Evolutionary conservation across 2,113 vertebrate species (phyloP).

Genomic region (Acanthisitta chloris): DNA sequence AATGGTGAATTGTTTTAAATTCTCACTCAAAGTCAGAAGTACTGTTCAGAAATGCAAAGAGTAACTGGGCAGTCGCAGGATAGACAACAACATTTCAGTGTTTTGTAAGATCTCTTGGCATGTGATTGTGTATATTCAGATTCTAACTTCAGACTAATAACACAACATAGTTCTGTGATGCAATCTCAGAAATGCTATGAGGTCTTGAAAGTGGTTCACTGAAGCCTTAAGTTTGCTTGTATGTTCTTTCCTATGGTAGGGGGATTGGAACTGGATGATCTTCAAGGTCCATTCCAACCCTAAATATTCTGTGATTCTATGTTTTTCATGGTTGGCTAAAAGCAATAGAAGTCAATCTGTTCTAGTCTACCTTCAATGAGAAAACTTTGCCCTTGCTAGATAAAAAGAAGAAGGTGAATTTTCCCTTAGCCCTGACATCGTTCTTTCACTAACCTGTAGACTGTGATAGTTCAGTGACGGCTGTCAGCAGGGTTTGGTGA

Average conservation of each 20-base stretch:
- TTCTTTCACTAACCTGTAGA: background rate
- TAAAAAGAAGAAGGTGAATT: background rate
- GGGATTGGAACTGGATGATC: background rate
- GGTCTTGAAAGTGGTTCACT: background rate
- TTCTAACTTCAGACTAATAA: background rate
- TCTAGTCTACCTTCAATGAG: background rate
- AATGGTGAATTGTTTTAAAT: background rate
- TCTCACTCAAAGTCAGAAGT: background rate
- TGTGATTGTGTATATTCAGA: background rate
- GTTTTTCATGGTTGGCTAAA: background rate
- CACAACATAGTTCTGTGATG: background rate
- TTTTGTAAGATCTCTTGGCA: background rate
- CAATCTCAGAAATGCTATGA: background rate
- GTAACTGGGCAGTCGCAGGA: background rate
- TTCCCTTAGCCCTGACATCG: background rate
- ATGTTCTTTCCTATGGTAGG: accelerated
- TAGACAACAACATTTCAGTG: background rate
- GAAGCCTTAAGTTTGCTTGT: background rate
- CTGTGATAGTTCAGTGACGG: background rate
- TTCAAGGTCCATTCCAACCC: background rate
- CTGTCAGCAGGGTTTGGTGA: background rate
- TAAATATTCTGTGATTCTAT: background rate
- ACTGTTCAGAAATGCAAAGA: background rate
- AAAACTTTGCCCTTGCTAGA: background rate
- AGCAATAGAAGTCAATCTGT: background rate